These are phyloP conservation scores for Nothura maculosa DNA, from an alignment of 2,797 vertebrate genomes.

Conservation along the genomic window DNA sequence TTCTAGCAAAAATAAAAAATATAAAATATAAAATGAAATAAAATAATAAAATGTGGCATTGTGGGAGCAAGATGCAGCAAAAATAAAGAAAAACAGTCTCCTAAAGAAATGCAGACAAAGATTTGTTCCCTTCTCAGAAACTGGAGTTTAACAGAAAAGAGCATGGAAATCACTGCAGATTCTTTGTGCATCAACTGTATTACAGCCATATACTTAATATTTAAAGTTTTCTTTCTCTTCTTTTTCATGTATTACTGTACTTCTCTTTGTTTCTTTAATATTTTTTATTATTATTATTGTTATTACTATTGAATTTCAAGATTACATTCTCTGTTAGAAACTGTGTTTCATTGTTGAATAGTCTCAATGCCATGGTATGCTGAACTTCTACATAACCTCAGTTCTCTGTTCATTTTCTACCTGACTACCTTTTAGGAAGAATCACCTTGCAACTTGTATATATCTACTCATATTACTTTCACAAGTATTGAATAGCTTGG, in stretches of 20 bases:
- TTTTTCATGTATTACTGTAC: neutral
- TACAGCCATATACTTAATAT: neutral
- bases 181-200: neutral
- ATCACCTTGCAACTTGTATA: neutral
- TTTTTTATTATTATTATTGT: neutral
- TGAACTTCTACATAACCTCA: neutral
- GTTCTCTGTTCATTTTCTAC: neutral
- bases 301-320: neutral
- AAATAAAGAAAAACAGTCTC: neutral
- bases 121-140: neutral
- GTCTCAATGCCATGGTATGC: neutral
- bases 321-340: neutral
- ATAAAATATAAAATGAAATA: too few species aligned
- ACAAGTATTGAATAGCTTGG: neutral
- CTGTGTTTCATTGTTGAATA: neutral
- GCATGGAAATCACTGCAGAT: neutral
- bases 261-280: neutral
- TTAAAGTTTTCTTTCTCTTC: neutral
- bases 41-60: neutral
- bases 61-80: neutral
- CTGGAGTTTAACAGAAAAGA: neutral
- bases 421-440: neutral
- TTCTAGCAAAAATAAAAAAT: neutral
- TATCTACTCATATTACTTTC: neutral
- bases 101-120: neutral